A percentile compares a stretch with the other conserved stretches of the same genome.
Evolutionary conservation across 2,113 vertebrate species (phyloP).

Genomic region (Tor tambroides): DNA sequence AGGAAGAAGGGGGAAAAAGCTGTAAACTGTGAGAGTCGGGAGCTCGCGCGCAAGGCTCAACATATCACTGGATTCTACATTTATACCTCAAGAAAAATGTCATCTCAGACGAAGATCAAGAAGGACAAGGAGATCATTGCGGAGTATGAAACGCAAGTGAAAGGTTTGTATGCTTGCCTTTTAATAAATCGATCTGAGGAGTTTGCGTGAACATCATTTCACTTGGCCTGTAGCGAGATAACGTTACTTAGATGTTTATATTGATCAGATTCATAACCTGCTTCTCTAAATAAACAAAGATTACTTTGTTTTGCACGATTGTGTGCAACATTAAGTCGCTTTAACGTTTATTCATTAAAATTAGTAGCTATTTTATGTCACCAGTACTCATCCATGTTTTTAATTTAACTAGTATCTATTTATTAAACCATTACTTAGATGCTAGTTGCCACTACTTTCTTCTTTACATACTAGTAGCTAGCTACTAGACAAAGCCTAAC

Average conservation of each 20-base stretch:
- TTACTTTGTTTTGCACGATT: neutral
- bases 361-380: neutral
- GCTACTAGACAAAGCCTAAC: neutral
- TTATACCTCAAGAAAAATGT: conserved; percentile 80
- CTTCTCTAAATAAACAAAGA: neutral
- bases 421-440: neutral
- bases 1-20: conserved; percentile 42
- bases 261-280: neutral
- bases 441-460: neutral
- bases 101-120: conserved; percentile 91
- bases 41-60: conserved; percentile 54
- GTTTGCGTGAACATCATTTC: neutral
- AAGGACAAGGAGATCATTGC: conserved; percentile 98
- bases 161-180: conserved; percentile 76
- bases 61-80: conserved; percentile 65
- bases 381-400: neutral
- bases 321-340: neutral
- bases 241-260: neutral
- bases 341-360: neutral
- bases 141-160: conserved; percentile 96
- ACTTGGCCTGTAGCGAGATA: neutral
- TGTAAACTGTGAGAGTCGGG: conserved; percentile 57
- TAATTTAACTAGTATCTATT: neutral
- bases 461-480: neutral
- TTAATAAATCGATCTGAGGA: neutral